Evolutionary conservation across 2,888 invertebrate species (phyloP).

Genomic region (Synanthedon andrenaeformis): DNA sequence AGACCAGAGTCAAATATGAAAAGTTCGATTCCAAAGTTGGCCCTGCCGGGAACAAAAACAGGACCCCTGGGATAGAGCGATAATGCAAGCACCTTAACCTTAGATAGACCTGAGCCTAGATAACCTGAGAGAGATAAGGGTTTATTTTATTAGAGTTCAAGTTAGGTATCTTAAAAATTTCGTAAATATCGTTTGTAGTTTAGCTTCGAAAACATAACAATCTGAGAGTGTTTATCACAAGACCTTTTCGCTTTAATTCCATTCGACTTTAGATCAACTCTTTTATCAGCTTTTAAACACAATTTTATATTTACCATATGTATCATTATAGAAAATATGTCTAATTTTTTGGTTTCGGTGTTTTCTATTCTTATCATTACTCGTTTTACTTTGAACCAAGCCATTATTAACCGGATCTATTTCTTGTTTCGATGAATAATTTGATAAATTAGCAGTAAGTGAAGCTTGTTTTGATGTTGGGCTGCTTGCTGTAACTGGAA

Average conservation of each 20-base stretch:
- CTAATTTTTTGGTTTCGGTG: constrained; percentile 35
- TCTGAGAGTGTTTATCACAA: no score
- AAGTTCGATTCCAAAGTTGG: no score
- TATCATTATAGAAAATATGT: constrained; percentile 26
- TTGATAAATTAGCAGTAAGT: constrained; percentile 43
- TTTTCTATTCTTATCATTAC: constrained; percentile 16
- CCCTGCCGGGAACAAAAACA: no score
- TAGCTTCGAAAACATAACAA: no score
- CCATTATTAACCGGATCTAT: constrained; percentile 37
- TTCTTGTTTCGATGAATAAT: constrained; percentile 30
- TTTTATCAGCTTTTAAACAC: neutral
- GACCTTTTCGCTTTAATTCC: neutral
- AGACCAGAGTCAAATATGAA: no score
- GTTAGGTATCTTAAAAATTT: no score
- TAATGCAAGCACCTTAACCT: no score
- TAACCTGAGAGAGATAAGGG: no score
- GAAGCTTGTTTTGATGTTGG: constrained; percentile 11
- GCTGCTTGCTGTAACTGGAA: neutral
- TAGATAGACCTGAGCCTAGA: no score
- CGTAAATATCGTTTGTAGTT: no score
- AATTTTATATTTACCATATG: constrained; percentile 19
- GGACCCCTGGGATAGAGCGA: no score
- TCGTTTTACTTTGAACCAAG: constrained; percentile 22
- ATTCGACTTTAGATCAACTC: neutral
- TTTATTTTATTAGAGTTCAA: no score